Evolutionary conservation across 2,113 vertebrate genomes (phyloP).

Genomic region (Glaucidium brasilianum): DNA sequence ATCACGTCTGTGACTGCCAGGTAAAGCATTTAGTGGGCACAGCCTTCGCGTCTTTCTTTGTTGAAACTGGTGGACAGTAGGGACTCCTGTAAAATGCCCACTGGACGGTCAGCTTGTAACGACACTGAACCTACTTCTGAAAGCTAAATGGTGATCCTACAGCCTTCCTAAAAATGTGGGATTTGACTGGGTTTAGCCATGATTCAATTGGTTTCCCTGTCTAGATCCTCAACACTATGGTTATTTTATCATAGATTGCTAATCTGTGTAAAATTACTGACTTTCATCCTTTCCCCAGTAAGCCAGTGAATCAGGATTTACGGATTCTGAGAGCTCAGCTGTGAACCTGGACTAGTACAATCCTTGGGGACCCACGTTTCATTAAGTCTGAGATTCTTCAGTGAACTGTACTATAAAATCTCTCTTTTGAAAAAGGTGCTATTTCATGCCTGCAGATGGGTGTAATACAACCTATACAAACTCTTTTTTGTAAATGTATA

Average conservation of each 20-base stretch:
- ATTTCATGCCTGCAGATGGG: neutral
- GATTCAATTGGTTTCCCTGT: neutral
- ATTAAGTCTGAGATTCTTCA: neutral
- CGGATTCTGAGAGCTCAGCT: neutral
- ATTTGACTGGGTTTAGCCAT: neutral
- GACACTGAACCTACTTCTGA: neutral
- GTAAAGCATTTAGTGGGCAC: neutral
- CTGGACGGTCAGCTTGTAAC: neutral
- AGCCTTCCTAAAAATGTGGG: neutral
- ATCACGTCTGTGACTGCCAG: neutral
- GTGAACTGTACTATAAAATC: neutral
- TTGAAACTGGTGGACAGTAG: neutral
- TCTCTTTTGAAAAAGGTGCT: neutral
- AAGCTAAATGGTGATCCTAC: neutral
- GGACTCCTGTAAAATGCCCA: neutral
- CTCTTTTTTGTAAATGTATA: neutral
- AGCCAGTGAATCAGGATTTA: neutral
- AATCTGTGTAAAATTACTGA: neutral
- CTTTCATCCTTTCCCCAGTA: neutral
- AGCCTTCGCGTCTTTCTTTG: neutral
- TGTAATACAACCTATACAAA: neutral
- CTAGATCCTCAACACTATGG: neutral
- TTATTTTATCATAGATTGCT: neutral
- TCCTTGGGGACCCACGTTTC: neutral
- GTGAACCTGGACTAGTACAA: neutral